Conservation (phyloP, 2,888 invertebrate genomes). For the Andrena trimmerana region DNA sequence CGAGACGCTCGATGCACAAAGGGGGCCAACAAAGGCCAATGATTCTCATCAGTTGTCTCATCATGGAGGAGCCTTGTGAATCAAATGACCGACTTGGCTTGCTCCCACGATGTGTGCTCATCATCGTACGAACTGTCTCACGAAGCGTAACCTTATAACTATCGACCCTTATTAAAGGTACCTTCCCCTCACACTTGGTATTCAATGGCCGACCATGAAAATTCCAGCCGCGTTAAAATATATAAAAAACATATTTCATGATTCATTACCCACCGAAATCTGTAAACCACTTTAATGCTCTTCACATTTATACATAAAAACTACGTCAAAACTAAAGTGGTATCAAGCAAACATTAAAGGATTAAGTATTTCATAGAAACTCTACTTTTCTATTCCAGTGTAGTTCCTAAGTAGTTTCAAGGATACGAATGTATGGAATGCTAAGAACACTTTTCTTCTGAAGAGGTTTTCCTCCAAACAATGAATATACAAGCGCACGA, state of each 20-base stretch:
- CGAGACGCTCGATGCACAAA: constrained; percentile 1
- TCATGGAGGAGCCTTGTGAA: constrained; percentile 41
- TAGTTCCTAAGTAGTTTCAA: no score
- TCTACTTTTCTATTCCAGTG: no score
- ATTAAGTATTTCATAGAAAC: no score
- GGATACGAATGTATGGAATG: no score
- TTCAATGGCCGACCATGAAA: constrained; percentile 7
- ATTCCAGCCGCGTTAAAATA: background rate
- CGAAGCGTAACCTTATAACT: constrained; percentile 54
- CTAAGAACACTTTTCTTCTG: no score
- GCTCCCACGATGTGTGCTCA: constrained; percentile 55
- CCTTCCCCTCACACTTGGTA: constrained; percentile 23
- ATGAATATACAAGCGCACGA: no score
- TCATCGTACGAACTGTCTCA: constrained; percentile 31
- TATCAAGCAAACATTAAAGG: no score
- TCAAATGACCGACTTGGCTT: constrained; percentile 52
- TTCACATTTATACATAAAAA: background rate
- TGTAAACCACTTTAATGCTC: background rate
- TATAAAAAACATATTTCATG: background rate
- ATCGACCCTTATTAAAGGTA: constrained; percentile 52
- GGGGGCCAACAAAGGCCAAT: constrained; percentile 45
- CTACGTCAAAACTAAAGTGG: background rate
- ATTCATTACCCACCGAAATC: background rate
- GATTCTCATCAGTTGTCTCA: constrained; percentile 39
- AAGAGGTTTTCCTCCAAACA: no score